Conservation (phyloP, 2,888 invertebrate genomes). For the Bimastos eiseni region DNA sequence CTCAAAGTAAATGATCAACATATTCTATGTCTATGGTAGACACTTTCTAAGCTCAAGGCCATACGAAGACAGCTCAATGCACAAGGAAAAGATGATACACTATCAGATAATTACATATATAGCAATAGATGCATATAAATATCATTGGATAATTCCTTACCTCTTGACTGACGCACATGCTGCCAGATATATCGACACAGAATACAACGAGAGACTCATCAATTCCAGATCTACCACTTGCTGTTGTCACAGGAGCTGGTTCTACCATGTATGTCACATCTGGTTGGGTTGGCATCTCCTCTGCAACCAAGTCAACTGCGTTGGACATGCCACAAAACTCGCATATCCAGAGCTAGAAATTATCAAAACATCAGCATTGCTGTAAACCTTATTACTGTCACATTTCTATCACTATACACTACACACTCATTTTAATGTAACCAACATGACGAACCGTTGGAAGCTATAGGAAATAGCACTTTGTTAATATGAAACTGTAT, state of each 20-base stretch:
- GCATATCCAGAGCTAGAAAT: slow-evolving; percentile 55
- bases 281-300: slow-evolving; percentile 53
- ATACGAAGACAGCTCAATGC: background rate
- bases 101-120: background rate
- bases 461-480: no score
- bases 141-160: slow-evolving; percentile 41
- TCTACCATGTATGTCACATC: slow-evolving; percentile 59
- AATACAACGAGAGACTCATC: slow-evolving; percentile 58
- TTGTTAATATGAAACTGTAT: no score
- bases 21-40: background rate
- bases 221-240: slow-evolving; percentile 51
- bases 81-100: background rate
- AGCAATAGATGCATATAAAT: background rate
- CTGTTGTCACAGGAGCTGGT: slow-evolving; percentile 53
- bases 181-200: slow-evolving; percentile 60
- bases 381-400: background rate
- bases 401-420: background rate
- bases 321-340: slow-evolving; percentile 55
- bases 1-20: background rate
- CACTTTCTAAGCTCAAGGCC: background rate
- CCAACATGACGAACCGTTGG: no score
- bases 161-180: slow-evolving; percentile 60
- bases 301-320: slow-evolving; percentile 53
- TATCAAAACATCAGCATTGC: background rate
- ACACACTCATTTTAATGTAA: background rate